These are phyloP conservation scores for Cephus nigrinus DNA, from an alignment of 2,888 invertebrate genomes.

Conservation along the genomic window DNA sequence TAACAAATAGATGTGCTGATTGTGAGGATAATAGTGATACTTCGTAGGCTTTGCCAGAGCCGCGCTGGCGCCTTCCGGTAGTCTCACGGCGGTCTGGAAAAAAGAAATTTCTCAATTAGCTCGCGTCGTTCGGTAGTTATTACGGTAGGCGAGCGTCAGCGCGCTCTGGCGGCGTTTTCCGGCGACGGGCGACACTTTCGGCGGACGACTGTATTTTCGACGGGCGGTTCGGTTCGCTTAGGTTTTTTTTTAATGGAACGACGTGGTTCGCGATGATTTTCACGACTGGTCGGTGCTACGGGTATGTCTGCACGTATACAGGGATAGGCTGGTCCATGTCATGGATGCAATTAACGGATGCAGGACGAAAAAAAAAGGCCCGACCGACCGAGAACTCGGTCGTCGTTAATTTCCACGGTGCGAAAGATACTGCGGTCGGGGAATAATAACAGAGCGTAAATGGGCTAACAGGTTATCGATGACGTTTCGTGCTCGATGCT, in stretches of 20 bases:
- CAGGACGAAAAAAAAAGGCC: background rate
- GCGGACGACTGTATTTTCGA: too few species aligned
- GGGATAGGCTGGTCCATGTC: background rate
- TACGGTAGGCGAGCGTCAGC: constrained; percentile 12
- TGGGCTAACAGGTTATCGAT: background rate
- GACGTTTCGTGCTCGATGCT: background rate
- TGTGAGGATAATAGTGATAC: constrained; percentile 94
- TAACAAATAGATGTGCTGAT: constrained; percentile 90
- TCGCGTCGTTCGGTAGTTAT: background rate
- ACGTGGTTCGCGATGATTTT: too few species aligned
- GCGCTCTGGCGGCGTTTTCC: constrained; percentile 34
- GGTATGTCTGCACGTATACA: background rate
- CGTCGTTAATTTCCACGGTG: background rate
- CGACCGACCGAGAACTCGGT: background rate
- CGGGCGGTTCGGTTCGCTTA: too few species aligned
- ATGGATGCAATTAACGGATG: background rate
- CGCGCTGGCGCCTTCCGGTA: constrained; percentile 68
- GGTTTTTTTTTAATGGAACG: too few species aligned
- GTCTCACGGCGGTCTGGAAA: constrained; percentile 63
- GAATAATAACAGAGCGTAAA: constrained; percentile 3
- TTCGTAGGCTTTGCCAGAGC: constrained; percentile 86
- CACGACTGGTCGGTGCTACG: too few species aligned
- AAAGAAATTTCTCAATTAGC: constrained; percentile 22
- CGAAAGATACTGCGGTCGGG: background rate
- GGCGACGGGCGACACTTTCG: constrained; percentile 25